Conservation (phyloP, 2,797 vertebrate genomes). For the Lacerta viridis region DNA sequence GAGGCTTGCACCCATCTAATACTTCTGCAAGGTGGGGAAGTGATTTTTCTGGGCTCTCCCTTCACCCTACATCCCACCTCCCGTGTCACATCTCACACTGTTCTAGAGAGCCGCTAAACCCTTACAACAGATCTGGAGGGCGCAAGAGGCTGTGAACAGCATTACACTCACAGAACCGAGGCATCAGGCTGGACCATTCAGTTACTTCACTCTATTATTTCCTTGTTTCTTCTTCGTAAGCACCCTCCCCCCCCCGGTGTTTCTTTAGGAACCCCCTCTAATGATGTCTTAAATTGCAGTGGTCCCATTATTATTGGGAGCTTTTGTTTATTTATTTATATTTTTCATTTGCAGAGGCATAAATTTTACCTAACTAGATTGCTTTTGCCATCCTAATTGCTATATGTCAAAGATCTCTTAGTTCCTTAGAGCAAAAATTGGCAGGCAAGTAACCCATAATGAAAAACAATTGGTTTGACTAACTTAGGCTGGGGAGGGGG, state of each 20-base stretch:
- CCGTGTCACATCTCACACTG: not conserved
- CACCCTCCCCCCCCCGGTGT: conserved; percentile 62
- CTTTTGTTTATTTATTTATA: conserved; percentile 25
- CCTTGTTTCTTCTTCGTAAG: conserved; percentile 54
- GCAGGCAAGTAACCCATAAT: conserved; percentile 69
- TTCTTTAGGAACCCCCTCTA: conserved; percentile 72
- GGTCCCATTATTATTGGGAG: conserved; percentile 33
- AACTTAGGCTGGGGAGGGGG: conserved; percentile 44
- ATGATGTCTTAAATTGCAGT: conserved; percentile 68
- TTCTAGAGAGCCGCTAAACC: not conserved
- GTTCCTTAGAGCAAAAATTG: conserved; percentile 74
- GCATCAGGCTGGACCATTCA: no score
- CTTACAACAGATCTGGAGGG: not conserved
- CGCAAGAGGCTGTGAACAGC: no score
- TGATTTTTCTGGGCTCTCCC: not conserved
- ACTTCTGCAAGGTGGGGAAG: not conserved
- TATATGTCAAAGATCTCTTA: conserved; percentile 69
- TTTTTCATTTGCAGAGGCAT: conserved; percentile 69
- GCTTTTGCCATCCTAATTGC: conserved; percentile 42
- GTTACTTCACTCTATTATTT: not conserved
- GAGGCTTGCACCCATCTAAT: no score
- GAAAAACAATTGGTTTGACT: conserved; percentile 74
- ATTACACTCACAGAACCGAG: no score
- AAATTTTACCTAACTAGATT: conserved; percentile 67
- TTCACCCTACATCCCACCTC: not conserved